These are phyloP conservation scores for Aspidapion aeneum DNA, from an alignment of 2,888 invertebrate genomes.

Conservation along the genomic window DNA sequence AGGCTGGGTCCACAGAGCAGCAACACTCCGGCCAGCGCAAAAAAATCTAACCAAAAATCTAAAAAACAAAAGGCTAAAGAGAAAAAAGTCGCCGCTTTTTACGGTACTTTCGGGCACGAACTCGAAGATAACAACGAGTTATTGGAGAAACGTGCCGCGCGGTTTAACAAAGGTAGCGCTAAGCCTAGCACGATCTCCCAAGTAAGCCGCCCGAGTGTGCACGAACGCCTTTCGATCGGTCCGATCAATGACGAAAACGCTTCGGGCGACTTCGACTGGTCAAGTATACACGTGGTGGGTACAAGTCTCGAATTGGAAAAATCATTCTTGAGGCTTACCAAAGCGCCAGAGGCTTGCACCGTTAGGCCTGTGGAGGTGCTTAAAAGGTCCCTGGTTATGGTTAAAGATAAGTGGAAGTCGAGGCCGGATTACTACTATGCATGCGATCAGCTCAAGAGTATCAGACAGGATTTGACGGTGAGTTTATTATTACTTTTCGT, in stretches of 20 bases:
- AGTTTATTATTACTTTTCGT: slow-evolving; percentile 42
- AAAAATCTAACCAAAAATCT: slow-evolving; percentile 47
- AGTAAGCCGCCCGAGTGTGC: neutral
- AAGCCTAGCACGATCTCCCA: neutral
- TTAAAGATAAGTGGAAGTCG: slow-evolving; percentile 86
- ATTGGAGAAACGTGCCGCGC: slow-evolving; percentile 83
- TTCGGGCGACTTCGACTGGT: slow-evolving; percentile 73
- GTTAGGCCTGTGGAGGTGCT: slow-evolving; percentile 90
- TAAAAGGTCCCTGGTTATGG: slow-evolving; percentile 79
- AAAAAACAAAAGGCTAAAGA: slow-evolving; percentile 54
- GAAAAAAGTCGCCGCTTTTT: slow-evolving; percentile 61
- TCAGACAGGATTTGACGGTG: slow-evolving; percentile 97
- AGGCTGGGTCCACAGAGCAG: slow-evolving; percentile 50
- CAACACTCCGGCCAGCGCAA: neutral
- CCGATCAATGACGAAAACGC: neutral
- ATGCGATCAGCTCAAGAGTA: slow-evolving; percentile 98
- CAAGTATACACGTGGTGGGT: slow-evolving; percentile 88
- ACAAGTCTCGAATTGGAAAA: slow-evolving; percentile 94
- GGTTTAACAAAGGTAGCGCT: slow-evolving; percentile 61
- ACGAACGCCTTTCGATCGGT: neutral
- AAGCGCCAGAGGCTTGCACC: slow-evolving; percentile 90
- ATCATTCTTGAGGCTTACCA: slow-evolving; percentile 90
- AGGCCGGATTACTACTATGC: slow-evolving; percentile 94
- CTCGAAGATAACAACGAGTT: slow-evolving; percentile 73
- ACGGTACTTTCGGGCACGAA: slow-evolving; percentile 60